These are phyloP conservation scores for Chymomyza caudatula DNA, from an alignment of 2,888 invertebrate genomes.

Conservation along the genomic window DNA sequence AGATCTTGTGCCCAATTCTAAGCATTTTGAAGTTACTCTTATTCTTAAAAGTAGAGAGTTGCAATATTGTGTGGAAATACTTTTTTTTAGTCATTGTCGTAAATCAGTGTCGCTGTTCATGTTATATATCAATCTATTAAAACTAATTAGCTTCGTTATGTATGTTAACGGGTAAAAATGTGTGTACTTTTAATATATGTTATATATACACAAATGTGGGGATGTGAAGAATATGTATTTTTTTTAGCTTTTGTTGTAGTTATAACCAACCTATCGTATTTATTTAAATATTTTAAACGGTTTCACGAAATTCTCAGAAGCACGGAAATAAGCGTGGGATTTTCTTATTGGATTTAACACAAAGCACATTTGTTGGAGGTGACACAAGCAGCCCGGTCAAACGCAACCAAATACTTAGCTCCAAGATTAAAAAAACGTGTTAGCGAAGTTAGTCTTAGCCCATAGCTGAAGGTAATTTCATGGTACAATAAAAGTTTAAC, in stretches of 20 bases:
- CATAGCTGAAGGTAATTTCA: no score
- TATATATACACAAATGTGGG: background rate
- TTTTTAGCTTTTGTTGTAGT: slow-evolving; percentile 26
- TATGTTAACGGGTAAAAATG: slow-evolving; percentile 6
- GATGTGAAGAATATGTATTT: slow-evolving; percentile 7
- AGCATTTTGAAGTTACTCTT: background rate
- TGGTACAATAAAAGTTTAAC: no score
- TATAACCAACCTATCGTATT: slow-evolving; percentile 30
- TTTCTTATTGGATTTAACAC: slow-evolving; percentile 21
- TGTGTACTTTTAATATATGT: slow-evolving; percentile 22
- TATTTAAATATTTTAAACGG: slow-evolving; percentile 62
- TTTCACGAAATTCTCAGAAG: slow-evolving; percentile 42
- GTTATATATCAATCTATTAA: slow-evolving; percentile 40
- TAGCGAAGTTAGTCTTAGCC: no score
- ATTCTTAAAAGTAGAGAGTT: background rate
- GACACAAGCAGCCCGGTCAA: background rate
- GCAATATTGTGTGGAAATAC: background rate
- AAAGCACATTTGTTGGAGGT: background rate
- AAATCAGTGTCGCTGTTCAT: slow-evolving; percentile 23
- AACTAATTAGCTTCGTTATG: slow-evolving; percentile 48
- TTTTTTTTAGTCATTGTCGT: no score
- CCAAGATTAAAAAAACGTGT: no score
- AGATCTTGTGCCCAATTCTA: background rate
- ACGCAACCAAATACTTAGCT: background rate
- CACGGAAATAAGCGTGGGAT: slow-evolving; percentile 60